Base-by-base conservation (phyloP, 2,797 vertebrate species). In the Cossypha polioptera region DNA sequence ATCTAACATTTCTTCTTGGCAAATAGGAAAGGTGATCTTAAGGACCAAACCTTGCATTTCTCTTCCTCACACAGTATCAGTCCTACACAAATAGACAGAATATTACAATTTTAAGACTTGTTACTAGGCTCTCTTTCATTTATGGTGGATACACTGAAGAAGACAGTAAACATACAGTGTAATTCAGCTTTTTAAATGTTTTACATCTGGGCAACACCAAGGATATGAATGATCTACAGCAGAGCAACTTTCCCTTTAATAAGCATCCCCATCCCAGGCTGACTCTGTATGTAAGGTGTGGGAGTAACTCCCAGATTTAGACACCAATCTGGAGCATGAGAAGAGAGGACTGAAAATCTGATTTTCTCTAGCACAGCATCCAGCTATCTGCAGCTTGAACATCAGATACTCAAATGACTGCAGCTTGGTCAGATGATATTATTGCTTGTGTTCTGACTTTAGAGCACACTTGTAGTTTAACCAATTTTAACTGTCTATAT, bases 251-350 rank as follows among this genome's bases (percentile, higher is more conserved):
- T 76, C 57, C 47, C 84, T 96, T 96, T 92, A 97, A 97, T 91
- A 96, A 95, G 88, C 85, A 91, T 82, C 58, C 63, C 33, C 88
- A 93, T 92, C 80, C 76, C 76, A 81, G 91, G 96, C 85, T 92
- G 63, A 71, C 19, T 95, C 73, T 86, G 57, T 69, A 94, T 78
- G 77, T 57, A 85, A 94, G 57, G 75, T 93, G 97, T 95, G 92
- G 97, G 96, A 97, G 96, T 91, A 92, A 69, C 33, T 86, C 83
- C 96, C 95, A 96, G 93, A 97, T 97, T 97, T 97, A 96, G 97
- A 95, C 79, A 92, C 62, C 31, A 14, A 89, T 89, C 69, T 94
- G 90, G 82, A 83, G 74, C 77, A 45, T 63, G 86, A 96, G 94
- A 95, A 96, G 73, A 88, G 68, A 95, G 80, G 71, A 97, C 16